Conservation (phyloP, 2,113 vertebrate genomes). For the Hiodon tergisus region DNA sequence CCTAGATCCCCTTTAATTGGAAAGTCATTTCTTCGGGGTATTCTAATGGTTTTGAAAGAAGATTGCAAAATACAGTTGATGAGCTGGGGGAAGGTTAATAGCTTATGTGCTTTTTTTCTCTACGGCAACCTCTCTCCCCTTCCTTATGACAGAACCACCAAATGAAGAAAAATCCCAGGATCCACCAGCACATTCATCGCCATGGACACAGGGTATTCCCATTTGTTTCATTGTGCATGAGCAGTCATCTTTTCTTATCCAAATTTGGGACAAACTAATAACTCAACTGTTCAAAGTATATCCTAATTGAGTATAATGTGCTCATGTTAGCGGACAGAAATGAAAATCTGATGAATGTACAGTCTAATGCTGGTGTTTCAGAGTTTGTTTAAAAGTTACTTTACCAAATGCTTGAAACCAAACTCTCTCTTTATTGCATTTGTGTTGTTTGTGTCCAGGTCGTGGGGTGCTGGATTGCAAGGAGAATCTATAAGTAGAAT, state of each 20-base stretch:
- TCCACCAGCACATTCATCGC: slow-evolving; percentile 48
- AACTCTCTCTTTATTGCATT: too few relatives aligned
- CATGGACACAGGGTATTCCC: slow-evolving; percentile 39
- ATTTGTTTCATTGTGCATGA: slow-evolving; percentile 49
- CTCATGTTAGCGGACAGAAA: slow-evolving; percentile 20
- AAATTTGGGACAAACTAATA: slow-evolving; percentile 36
- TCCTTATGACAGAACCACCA: slow-evolving; percentile 75
- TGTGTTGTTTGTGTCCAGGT: too few relatives aligned
- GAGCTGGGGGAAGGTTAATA: slow-evolving; percentile 95
- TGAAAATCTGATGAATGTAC: too few relatives aligned
- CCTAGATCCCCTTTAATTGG: slow-evolving; percentile 98
- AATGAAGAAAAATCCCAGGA: slow-evolving; percentile 74
- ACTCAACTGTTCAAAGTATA: slow-evolving; percentile 35
- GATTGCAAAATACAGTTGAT: slow-evolving; percentile 99
- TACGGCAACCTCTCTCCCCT: slow-evolving; percentile 64
- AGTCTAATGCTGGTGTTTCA: too few relatives aligned
- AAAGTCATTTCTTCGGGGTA: slow-evolving; percentile 99
- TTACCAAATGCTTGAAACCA: too few relatives aligned
- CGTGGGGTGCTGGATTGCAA: too few relatives aligned
- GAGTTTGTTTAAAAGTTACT: too few relatives aligned
- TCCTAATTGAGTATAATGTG: slow-evolving; percentile 36
- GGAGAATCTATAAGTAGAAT: too few relatives aligned
- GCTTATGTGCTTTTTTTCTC: slow-evolving; percentile 79
- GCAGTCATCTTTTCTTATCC: slow-evolving; percentile 46
- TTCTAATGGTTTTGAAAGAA: slow-evolving; percentile 99